Evolutionary conservation across 64 coral and sea anemone species (phyloP), one percentile per base, ranked within the genome.

Genomic region (Montipora foliosa): DNA sequence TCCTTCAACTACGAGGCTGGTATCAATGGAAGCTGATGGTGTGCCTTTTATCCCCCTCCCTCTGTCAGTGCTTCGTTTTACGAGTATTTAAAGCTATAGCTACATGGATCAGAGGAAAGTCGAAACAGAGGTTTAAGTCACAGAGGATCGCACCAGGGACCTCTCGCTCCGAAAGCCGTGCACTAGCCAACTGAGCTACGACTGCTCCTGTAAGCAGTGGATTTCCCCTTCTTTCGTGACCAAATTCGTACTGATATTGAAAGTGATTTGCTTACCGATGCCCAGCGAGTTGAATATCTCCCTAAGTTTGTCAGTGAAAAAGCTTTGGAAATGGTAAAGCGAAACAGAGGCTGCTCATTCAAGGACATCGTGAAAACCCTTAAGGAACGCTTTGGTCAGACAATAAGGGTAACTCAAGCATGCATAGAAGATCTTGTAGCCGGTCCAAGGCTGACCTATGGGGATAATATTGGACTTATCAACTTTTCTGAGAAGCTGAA

Each of bases 261-360:
- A 44, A 47, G 79, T 17, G 79, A 84, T 8, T 25, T 83, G 1
- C 80, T 92, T 14, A 83, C 90, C 52, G 90, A 92, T 37, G 80
- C 90, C 5, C 79, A 92, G 48, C 60, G 79, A 25, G 62, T 67
- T 5, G 90, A 92, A 45, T 92, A 92, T 44, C 69, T 92, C 1
- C 80, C 79, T 11, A 92, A 92, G 50, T 92, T 92, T 29, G 46
- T 92, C 1, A 58, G 4, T 0, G 90, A 67, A 47, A 79, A 84
- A 24, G 90, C 90, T 5, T 66, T 92, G 8, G 68, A 92, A 53
- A 80, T 92, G 8, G 44, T 84, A 8, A 73, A 84, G 46, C 58
- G 53, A 60, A 92, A 75, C 20, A 67, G 78, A 81, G 89, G 89
- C 19, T 91, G 89, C 24, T 82, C 89, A 2, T 91, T 47, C 21